phyloP scores from a whole-genome alignment of 37 sponge, comb jelly and placozoan genomes.

The Aphrocallistes beatrix region DNA sequence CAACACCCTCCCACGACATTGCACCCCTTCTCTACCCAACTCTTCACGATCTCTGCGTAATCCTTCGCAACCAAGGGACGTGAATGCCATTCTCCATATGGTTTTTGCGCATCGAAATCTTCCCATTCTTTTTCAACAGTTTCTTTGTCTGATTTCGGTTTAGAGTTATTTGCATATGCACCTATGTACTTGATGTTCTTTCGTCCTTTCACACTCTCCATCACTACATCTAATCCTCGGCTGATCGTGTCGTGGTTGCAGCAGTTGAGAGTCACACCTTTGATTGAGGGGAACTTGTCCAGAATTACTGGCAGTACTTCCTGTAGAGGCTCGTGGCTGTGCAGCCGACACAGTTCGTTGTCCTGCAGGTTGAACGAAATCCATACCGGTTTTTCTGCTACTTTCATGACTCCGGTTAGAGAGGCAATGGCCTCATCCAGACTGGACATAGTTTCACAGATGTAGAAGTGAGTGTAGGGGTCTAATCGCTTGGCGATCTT shows the following conservation, averaged over 20 bases:
- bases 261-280: neutral
- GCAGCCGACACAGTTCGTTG: neutral
- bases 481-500: neutral
- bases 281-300: neutral
- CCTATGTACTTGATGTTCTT: neutral
- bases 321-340: neutral
- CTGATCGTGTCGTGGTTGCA: neutral
- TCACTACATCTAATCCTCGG: neutral
- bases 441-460: conserved; percentile 6
- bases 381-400: neutral
- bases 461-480: neutral
- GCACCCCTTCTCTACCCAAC: conserved; percentile 12
- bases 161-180: neutral
- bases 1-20: neutral
- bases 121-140: neutral
- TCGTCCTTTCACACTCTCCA: neutral
- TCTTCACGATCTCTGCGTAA: neutral
- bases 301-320: neutral
- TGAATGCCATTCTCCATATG: too few relatives aligned
- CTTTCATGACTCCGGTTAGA: neutral
- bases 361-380: neutral
- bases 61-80: neutral
- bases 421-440: neutral
- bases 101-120: neutral
- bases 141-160: neutral